Conservation (phyloP, 1,140 invertebrate genomes). For the Pteromalus puparum region DNA sequence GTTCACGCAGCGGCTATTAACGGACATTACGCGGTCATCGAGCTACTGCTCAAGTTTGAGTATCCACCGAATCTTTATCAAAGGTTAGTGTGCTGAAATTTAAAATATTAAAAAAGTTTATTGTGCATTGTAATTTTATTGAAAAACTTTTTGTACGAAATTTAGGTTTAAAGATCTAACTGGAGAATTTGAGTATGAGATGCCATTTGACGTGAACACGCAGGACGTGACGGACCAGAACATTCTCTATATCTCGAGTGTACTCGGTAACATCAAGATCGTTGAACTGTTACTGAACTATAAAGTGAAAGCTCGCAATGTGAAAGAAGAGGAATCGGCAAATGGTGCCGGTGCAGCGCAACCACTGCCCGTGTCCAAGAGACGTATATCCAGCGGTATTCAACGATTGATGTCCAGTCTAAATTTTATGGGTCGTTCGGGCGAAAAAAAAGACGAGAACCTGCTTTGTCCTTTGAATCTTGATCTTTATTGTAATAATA, state of each 20-base stretch:
- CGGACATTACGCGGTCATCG: slow-evolving; percentile 86
- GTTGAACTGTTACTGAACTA: slow-evolving; percentile 88
- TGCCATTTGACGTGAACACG: slow-evolving; percentile 93
- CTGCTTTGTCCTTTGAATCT: slow-evolving; percentile 82
- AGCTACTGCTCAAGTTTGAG: slow-evolving; percentile 86
- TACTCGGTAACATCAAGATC: slow-evolving; percentile 87
- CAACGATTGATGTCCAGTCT: slow-evolving; percentile 91
- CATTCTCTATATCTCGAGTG: slow-evolving; percentile 90
- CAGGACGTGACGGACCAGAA: slow-evolving; percentile 93
- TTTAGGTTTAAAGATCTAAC: slow-evolving; percentile 78
- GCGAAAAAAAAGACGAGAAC: slow-evolving; percentile 77
- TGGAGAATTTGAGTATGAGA: slow-evolving; percentile 87
- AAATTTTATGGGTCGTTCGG: slow-evolving; percentile 76
- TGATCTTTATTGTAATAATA: slow-evolving; percentile 86
- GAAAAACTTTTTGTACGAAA: background rate
- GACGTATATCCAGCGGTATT: slow-evolving; percentile 89
- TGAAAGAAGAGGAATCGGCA: slow-evolving; percentile 72
- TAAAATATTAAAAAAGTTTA: background rate
- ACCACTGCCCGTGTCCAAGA: slow-evolving; percentile 77
- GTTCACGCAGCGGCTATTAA: slow-evolving; percentile 94
- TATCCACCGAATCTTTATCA: slow-evolving; percentile 84
- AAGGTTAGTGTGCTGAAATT: slow-evolving; percentile 36
- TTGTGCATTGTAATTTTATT: background rate
- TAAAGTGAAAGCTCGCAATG: slow-evolving; percentile 80
- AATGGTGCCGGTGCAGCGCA: slow-evolving; percentile 27